phyloP scores from a whole-genome alignment of 2,888 invertebrate species.

The Orthosia incerta region DNA sequence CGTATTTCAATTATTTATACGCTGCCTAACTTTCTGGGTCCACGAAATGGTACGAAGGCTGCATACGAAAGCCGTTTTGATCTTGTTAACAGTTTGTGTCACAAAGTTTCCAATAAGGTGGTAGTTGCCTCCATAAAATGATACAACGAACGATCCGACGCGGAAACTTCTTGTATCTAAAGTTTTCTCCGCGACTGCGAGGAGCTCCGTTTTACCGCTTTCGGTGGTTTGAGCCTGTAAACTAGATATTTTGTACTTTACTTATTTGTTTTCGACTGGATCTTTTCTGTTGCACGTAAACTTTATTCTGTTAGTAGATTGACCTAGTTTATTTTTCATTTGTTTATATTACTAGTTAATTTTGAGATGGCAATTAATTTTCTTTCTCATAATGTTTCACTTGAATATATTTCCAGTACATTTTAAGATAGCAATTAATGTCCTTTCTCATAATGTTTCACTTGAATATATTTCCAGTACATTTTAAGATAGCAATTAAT shows the following conservation, averaged over 20 bases:
- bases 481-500: too few relatives aligned
- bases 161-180: constrained; percentile 56
- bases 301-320: neutral
- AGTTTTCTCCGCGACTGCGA: constrained; percentile 32
- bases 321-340: neutral
- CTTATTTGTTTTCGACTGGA: constrained; percentile 13
- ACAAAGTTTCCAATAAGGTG: constrained; percentile 51
- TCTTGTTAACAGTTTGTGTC: constrained; percentile 57
- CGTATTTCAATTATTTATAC: constrained; percentile 50
- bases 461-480: too few relatives aligned
- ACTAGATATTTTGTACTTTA: constrained; percentile 38
- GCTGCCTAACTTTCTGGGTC: constrained; percentile 37
- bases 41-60: constrained; percentile 24
- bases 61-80: constrained; percentile 45
- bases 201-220: constrained; percentile 19
- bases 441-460: too few relatives aligned
- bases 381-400: too few relatives aligned
- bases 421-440: too few relatives aligned
- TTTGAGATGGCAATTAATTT: too few relatives aligned
- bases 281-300: constrained; percentile 7
- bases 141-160: constrained; percentile 42
- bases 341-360: neutral
- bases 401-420: too few relatives aligned
- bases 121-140: constrained; percentile 50
- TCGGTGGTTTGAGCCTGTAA: constrained; percentile 22